phyloP scores from a whole-genome alignment of 2,113 vertebrate species.

The Saguinus midas region DNA sequence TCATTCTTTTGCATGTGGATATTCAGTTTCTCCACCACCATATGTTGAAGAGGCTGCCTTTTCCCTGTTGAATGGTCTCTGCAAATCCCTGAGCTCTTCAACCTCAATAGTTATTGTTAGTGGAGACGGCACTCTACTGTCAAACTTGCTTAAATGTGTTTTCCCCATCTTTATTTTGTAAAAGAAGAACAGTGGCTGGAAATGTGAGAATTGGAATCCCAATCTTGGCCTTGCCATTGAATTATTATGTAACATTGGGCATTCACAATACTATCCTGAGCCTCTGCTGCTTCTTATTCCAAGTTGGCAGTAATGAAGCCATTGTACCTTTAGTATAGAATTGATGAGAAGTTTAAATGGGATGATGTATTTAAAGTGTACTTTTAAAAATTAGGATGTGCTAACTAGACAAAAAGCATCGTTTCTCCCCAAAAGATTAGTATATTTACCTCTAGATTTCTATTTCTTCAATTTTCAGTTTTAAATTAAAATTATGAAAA shows the following conservation, averaged over 20 bases:
- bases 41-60: neutral
- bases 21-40: neutral
- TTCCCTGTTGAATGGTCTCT: neutral
- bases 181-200: neutral
- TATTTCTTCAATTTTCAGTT: neutral
- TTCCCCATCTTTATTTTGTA: neutral
- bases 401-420: neutral
- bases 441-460: neutral
- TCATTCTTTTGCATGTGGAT: neutral
- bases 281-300: neutral
- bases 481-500: conserved; percentile 43
- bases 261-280: neutral
- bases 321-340: neutral
- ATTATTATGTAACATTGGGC: neutral
- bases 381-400: neutral
- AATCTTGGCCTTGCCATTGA: neutral
- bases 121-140: neutral
- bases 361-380: neutral
- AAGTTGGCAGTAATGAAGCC: neutral
- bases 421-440: neutral
- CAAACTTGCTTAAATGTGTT: conserved; percentile 15
- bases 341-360: neutral
- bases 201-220: neutral
- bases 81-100: neutral
- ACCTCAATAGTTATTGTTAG: neutral